phyloP scores from a whole-genome alignment of 2,888 invertebrate species.

The Tetanocera ferruginea region DNA sequence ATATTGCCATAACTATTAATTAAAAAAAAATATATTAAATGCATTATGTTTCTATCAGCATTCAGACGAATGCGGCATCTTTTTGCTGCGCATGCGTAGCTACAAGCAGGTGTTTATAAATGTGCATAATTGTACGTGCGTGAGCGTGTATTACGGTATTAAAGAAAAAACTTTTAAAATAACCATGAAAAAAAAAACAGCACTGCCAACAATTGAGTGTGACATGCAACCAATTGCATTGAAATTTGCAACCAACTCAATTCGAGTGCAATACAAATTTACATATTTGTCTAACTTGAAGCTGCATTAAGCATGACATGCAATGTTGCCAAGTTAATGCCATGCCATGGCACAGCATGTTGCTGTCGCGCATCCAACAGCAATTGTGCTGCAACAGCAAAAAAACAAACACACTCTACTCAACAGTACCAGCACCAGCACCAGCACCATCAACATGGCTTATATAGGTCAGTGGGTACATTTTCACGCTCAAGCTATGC shows the following conservation, averaged over 20 bases:
- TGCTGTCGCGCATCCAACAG: background rate
- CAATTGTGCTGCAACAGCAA: background rate
- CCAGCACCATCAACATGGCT: background rate
- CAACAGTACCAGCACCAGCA: background rate
- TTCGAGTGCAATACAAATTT: slow-evolving; percentile 9
- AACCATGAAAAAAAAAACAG: no score
- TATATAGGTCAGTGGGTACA: slow-evolving; percentile 33
- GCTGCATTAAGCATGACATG: background rate
- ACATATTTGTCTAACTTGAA: slow-evolving; percentile 17
- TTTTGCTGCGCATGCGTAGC: background rate
- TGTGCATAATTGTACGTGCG: background rate
- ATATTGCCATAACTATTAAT: no score
- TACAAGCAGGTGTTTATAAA: background rate
- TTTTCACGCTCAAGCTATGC: slow-evolving; percentile 31
- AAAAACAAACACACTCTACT: background rate
- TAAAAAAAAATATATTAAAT: background rate
- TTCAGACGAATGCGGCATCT: background rate
- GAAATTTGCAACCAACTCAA: background rate
- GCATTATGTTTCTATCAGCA: background rate
- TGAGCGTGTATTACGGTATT: slow-evolving; percentile 9
- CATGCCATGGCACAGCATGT: background rate
- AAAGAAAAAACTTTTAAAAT: no score
- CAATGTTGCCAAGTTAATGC: background rate
- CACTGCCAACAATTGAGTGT: background rate
- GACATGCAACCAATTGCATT: slow-evolving; percentile 12